These are phyloP conservation scores for Hydropsyche betteni DNA, from an alignment of 2,888 invertebrate species.

Conservation along the genomic window DNA sequence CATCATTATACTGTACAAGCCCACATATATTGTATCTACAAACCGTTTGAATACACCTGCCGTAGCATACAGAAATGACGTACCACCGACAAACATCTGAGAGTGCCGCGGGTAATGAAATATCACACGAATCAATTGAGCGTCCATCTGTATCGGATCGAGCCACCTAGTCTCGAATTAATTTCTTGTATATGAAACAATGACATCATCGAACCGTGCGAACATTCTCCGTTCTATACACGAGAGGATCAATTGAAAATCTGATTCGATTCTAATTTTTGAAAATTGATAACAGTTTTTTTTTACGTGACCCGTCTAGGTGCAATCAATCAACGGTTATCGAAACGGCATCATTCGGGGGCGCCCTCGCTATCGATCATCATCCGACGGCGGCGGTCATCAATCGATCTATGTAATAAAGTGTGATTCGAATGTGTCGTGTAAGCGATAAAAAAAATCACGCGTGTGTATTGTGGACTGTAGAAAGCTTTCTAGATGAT, in stretches of 20 bases:
- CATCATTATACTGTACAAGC: not conserved
- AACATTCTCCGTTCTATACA: no score
- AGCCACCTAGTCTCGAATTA: no score
- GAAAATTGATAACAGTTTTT: no score
- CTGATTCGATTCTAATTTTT: no score
- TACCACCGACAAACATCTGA: constrained; percentile 39
- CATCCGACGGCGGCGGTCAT: not conserved
- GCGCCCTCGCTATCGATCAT: no score
- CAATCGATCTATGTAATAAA: constrained; percentile 7
- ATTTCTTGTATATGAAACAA: no score
- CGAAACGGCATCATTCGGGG: not conserved
- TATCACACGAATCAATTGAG: constrained; percentile 43
- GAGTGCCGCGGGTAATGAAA: constrained; percentile 41
- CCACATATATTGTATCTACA: not conserved
- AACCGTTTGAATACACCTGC: constrained; percentile 35
- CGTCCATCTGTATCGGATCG: constrained; percentile 37
- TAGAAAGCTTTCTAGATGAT: not conserved
- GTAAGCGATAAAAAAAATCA: no score
- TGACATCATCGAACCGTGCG: no score
- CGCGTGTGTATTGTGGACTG: not conserved
- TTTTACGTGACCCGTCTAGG: no score
- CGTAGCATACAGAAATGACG: constrained; percentile 37
- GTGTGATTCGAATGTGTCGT: no score
- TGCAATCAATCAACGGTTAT: constrained; percentile 12
- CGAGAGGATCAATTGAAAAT: no score